Percentiles rank a stretch among this genome's conserved stretches.
Evolutionary conservation across 2,888 invertebrate genomes (phyloP).

Genomic region (Sthenelais limicola): DNA sequence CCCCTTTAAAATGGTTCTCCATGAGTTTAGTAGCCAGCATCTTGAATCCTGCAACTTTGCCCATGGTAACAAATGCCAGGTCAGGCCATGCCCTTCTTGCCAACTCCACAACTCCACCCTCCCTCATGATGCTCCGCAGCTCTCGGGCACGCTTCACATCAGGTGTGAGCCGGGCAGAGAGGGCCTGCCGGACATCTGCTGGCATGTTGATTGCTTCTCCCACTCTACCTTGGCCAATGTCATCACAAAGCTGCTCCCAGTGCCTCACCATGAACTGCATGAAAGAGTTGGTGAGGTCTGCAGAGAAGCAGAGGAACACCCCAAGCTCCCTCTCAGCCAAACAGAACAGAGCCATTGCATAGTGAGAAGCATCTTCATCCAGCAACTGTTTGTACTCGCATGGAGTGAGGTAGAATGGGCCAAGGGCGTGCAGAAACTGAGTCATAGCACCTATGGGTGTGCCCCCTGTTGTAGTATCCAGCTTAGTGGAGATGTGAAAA

Average conservation of each 20-base stretch:
- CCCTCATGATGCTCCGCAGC: neutral
- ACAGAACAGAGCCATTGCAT: slow-evolving; percentile 23
- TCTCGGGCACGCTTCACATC: slow-evolving; percentile 8
- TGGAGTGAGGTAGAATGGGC: neutral
- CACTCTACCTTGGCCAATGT: slow-evolving; percentile 11
- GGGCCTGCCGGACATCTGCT: neutral
- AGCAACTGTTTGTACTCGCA: neutral
- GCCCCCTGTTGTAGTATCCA: neutral
- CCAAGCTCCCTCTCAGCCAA: slow-evolving; percentile 31
- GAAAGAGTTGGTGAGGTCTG: slow-evolving; percentile 11
- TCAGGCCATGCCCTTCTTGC: slow-evolving; percentile 27
- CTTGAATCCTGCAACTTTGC: slow-evolving; percentile 8
- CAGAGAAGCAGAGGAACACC: slow-evolving; percentile 6
- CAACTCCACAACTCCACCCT: neutral
- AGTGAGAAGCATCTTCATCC: neutral
- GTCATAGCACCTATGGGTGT: slow-evolving; percentile 7
- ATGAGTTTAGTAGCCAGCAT: neutral
- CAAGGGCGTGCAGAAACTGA: neutral
- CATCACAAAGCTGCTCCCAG: slow-evolving; percentile 16
- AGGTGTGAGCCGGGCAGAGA: neutral
- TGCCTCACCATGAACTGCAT: slow-evolving; percentile 2
- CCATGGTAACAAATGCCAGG: slow-evolving; percentile 14
- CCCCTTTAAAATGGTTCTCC: neutral
- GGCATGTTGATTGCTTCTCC: slow-evolving; percentile 15
- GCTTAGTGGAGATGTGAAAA: slow-evolving; percentile 6